Conservation (phyloP, 2,888 invertebrate genomes). For the Leucoma salicis region DNA sequence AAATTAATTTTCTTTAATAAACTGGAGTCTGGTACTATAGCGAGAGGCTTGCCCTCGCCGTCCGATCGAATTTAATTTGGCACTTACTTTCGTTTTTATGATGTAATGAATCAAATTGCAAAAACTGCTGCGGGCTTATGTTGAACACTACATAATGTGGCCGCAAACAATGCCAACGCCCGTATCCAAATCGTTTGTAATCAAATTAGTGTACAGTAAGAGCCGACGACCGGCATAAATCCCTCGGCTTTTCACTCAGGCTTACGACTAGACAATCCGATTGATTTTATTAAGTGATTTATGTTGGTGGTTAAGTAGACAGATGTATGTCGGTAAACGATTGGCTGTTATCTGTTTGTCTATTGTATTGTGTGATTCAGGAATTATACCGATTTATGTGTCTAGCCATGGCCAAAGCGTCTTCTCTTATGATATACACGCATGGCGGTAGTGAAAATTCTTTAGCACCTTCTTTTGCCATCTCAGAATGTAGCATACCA, state of each 20-base stretch:
- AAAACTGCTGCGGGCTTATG: constrained; percentile 14
- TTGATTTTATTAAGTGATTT: constrained; percentile 41
- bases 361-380: background rate
- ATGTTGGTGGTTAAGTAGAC: constrained; percentile 26
- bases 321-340: constrained; percentile 17
- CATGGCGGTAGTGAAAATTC: too few species aligned
- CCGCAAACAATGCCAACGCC: constrained; percentile 26
- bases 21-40: too few species aligned
- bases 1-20: too few species aligned
- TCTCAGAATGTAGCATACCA: too few species aligned
- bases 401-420: too few species aligned
- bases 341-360: constrained; percentile 4
- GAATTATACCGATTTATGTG: too few species aligned
- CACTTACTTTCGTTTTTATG: constrained; percentile 22
- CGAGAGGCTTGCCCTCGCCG: too few species aligned
- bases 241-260: constrained; percentile 12
- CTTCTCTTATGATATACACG: too few species aligned
- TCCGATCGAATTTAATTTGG: constrained; percentile 1
- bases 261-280: constrained; percentile 28
- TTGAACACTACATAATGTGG: constrained; percentile 14
- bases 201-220: constrained; percentile 39
- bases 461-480: too few species aligned
- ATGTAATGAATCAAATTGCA: constrained; percentile 21
- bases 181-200: constrained; percentile 43
- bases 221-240: background rate